A percentile compares a stretch with the other conserved stretches of the same genome.
These are phyloP conservation scores for Autographa gamma DNA, from an alignment of 2,888 invertebrate species.

Conservation along the genomic window DNA sequence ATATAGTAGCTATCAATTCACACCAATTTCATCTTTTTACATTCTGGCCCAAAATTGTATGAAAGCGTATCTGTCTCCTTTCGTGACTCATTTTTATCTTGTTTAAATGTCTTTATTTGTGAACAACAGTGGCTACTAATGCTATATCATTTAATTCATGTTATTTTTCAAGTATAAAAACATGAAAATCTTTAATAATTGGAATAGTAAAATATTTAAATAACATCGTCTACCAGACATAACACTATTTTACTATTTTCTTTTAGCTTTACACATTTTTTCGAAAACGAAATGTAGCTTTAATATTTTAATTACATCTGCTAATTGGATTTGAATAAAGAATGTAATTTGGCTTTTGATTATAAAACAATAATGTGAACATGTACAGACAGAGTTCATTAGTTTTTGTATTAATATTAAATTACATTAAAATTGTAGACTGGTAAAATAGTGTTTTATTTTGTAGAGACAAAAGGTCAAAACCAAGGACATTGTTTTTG, in stretches of 20 bases:
- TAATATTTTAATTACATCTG: slow-evolving; percentile 17
- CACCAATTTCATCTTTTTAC: too few relatives aligned
- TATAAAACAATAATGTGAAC: background rate
- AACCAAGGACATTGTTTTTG: too few relatives aligned
- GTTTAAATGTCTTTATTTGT: too few relatives aligned
- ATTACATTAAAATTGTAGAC: background rate
- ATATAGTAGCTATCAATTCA: too few relatives aligned
- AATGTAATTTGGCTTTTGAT: slow-evolving; percentile 3
- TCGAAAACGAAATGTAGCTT: slow-evolving; percentile 7
- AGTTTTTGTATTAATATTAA: background rate
- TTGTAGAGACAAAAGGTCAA: too few relatives aligned
- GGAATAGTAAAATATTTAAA: background rate
- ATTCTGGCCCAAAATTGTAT: too few relatives aligned
- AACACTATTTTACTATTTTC: slow-evolving; percentile 3
- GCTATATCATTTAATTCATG: too few relatives aligned
- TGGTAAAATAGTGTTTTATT: too few relatives aligned
- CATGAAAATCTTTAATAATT: background rate
- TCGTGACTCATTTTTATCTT: too few relatives aligned
- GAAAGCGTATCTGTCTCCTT: too few relatives aligned
- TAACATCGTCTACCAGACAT: background rate
- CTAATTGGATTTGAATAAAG: slow-evolving; percentile 8
- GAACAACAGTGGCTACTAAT: too few relatives aligned
- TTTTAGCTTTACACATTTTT: slow-evolving; percentile 19
- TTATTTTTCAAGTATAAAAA: background rate
- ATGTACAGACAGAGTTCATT: too few relatives aligned